Evolutionary conservation across 1,140 invertebrate species (phyloP).

Genomic region (Drosophila rhopaloa): DNA sequence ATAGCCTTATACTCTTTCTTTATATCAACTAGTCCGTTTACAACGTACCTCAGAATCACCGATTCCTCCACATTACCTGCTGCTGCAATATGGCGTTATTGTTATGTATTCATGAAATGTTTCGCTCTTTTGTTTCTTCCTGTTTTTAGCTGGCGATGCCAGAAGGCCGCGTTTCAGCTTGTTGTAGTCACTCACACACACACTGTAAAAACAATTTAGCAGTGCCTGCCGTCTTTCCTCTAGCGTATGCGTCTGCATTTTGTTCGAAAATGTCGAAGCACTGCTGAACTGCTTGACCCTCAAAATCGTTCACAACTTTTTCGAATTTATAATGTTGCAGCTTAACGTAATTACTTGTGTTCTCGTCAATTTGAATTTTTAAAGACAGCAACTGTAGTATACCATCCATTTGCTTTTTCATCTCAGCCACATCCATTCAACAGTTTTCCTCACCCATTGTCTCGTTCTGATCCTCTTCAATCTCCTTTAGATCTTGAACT

Average conservation of each 20-base stretch:
- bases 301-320: not conserved
- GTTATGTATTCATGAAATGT: not conserved
- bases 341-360: not conserved
- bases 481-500: too few species aligned
- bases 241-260: too few species aligned
- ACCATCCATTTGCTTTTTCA: not conserved
- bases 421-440: not conserved
- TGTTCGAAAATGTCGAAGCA: not conserved
- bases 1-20: not conserved
- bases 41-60: not conserved
- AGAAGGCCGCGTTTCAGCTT: not conserved
- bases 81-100: not conserved
- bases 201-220: not conserved
- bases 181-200: not conserved
- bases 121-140: not conserved
- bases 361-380: not conserved
- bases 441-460: too few species aligned
- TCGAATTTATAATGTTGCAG: not conserved
- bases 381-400: not conserved
- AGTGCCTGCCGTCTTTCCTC: too few species aligned
- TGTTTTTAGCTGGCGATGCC: not conserved
- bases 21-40: not conserved
- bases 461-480: too few species aligned
- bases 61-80: not conserved
- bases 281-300: not conserved